Evolutionary conservation across 2,888 invertebrate genomes (phyloP), one percentile per base, ranked within the genome.

Genomic region (Bombylius major): DNA sequence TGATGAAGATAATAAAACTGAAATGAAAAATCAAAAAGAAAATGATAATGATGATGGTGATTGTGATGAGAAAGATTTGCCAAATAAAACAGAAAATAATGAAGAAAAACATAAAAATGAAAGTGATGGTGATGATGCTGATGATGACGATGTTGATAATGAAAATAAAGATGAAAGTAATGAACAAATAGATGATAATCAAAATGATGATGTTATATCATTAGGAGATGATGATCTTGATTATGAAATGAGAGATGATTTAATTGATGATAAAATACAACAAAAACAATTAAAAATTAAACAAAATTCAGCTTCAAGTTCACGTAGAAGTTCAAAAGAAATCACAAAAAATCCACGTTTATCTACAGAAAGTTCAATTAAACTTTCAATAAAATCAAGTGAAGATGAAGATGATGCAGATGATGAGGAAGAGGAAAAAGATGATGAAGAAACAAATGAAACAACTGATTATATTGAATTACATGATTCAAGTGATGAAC

Each of bases 21-120:
- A 23, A 23, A 23, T 1, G 12, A 11, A 42, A 42, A 42, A 48
- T 76, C 76, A 76, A 63, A 76, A 77, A 61, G 77, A 77, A 0
- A 77, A 76, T 0, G 69, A 71, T n/a, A n/a, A n/a, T 58, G 77
- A 77, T 67, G 77, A 77, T 46, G 72, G 72, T 58, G 77, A 76
- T 5, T 63, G 77, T 5, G 76, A 77, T 44, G 23, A 44, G 14
- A 32, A 45, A 7, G 5, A 45, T 12, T 4, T 14, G 5, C 23
- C n/a, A 12, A 45, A 13, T 13, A 52, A 33, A 47, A 12, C 31
- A 11, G n/a, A 44, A 5, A 53, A 55, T 31, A 33, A 31, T 47
- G 52, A 53, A 47, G 14, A 39, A 34, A 53, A 50, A 46, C 14
- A n/a, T 13, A 9, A 44, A 39, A 32, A 32, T 46, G 52, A 49